Base-by-base conservation (phyloP, 2,888 invertebrate genomes). In the Synergus gifuensis region DNA sequence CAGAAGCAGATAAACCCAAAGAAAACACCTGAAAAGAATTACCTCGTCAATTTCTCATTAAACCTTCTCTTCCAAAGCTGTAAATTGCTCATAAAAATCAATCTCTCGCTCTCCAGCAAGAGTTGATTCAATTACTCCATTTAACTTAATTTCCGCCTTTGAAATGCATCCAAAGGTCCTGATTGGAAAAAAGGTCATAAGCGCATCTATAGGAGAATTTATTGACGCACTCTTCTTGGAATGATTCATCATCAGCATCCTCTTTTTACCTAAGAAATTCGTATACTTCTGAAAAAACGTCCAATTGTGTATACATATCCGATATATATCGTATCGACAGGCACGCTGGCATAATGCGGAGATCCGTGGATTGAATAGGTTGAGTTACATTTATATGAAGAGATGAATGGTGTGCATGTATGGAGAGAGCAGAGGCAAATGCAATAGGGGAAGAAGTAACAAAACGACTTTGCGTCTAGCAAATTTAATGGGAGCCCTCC, bases 391-490 rank as follows among this genome's bases (percentile, higher is more conserved):
- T 84, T 84, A 83, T 84, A 83, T 67, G 76, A 82, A 79, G 76
- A 79, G 82, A 83, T 82, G 81, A 79, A 81, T 78, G 76, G 79
- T 62, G 78, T 28, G 69, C 76, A 78, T 80, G 83, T 80, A 81
- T 80, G 78, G 81, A 78, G 77, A 84, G 42, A 36, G 28, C 79
- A 79, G 77, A 81, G 78, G 66, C n/a, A 78, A 73, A 82, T 78
- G 76, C 62, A 69, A 79, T 44, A 76, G 83, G 84, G 82, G 84
- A 88, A 89, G 88, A 88, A 87, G 87, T 84, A 89, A 89, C 89
- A 89, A 89, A 90, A 89, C 90, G 88, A 89, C 89, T 89, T 88
- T 86, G 86, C 87, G 87, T 86, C 87, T 84, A 84, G 86, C 85
- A 83, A 87, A 86, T 87, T 89, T 88, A 88, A 89, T 88, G 86